Evolutionary conservation across 2,888 invertebrate genomes (phyloP), one percentile per base, ranked within the genome.

Genomic region (Macrophya alboannulata): DNA sequence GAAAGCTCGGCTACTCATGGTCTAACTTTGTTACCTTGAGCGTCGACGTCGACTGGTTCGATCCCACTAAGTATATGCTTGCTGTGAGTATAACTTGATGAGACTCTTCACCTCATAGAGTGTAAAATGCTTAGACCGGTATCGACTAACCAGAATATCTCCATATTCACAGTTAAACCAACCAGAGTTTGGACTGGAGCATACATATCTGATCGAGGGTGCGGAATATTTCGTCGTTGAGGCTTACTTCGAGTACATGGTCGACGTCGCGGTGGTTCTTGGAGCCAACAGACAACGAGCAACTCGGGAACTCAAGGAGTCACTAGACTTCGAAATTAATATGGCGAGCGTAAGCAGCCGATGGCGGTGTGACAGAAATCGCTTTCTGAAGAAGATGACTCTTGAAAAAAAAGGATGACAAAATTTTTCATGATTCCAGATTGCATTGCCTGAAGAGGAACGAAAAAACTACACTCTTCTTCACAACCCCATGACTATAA

Each of bases 1-100:
- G 98, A 68, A 94, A 95, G 84, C 94, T 95, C 81, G 98, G 98
- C 3, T 98, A 98, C 94, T 98, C 97, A 87, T 97, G 98, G 86
- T 98, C 98, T 94, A 98, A 98, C 92, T 97, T 98, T 93, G 95
- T 98, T 59, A 98, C 98, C 93, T 98, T 98, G 93, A 98, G 98
- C 65, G 97, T 98, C 90, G 97, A 97, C 55, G 97, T 97, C 9
- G 98, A 98, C 93, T 95, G 98, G 86, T 98, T 98, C 94, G 98
- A 98, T 93, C 98, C 98, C 59, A 97, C 97, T 0, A 96, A 95
- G 90, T 95, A 98, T 87, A 95, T 97, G 82, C 97, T 98, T 90
- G 98, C 98, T 94, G 98, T 98, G 95, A 96, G 72, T 45, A 43
- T 15, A 45, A 25, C 15, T 71, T 65, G n/a, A 48, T 51, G 85